Percentiles rank a stretch among this genome's conserved stretches.
Evolutionary conservation across 2,797 vertebrate genomes (phyloP).

Genomic region (Apogon hyalosoma): DNA sequence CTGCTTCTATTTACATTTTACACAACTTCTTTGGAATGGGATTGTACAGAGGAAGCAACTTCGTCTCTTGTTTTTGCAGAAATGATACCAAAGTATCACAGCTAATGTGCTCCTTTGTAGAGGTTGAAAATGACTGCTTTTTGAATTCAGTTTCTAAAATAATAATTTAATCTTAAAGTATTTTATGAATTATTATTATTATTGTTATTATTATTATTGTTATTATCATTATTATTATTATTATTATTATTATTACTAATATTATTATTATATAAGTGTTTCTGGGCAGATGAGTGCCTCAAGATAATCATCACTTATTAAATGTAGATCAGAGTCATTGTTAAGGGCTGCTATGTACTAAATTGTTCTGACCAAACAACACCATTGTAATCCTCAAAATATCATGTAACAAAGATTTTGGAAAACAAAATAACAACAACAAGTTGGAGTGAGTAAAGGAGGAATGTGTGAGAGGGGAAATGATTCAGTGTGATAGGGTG

Average conservation of each 20-base stretch:
- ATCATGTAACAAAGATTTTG: conserved; percentile 32
- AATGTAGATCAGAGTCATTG: background rate
- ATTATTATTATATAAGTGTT: no score
- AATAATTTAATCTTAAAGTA: no score
- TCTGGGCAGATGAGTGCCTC: background rate
- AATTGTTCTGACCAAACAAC: conserved; percentile 45
- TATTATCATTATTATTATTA: no score
- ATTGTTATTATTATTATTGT: no score
- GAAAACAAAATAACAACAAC: conserved; percentile 34
- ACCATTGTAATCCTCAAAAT: conserved; percentile 42
- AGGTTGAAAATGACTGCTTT: no score
- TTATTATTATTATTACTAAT: no score
- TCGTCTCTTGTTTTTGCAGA: background rate
- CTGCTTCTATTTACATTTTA: no score
- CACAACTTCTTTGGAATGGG: no score
- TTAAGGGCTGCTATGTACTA: conserved; percentile 1
- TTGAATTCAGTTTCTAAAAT: no score
- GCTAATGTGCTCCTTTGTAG: background rate
- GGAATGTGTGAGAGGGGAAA: conserved; percentile 47
- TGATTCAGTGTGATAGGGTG: conserved; percentile 57
- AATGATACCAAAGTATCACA: background rate
- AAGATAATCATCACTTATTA: background rate
- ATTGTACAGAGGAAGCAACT: no score
- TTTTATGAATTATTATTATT: no score
- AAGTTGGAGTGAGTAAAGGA: conserved; percentile 42